phyloP scores from a whole-genome alignment of 1,140 invertebrate species.

The Drosophila bipectinata region DNA sequence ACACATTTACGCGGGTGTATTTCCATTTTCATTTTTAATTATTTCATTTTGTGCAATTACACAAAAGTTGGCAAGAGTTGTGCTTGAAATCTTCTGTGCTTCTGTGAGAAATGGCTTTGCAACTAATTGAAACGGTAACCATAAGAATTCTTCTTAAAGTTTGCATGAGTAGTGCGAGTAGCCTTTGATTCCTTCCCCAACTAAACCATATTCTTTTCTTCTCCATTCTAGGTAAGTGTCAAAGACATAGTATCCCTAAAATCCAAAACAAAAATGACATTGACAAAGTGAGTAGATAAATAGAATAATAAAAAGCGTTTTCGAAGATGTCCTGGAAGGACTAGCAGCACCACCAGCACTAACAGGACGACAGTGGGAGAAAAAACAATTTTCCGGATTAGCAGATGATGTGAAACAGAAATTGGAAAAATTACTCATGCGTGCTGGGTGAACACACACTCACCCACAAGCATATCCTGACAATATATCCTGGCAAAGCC shows the following conservation, averaged over 20 bases:
- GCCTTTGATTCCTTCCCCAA: background rate
- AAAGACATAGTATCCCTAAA: background rate
- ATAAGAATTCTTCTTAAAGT: slow-evolving; percentile 12
- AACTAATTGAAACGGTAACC: slow-evolving; percentile 52
- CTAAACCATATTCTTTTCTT: slow-evolving; percentile 19
- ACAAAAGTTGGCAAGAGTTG: slow-evolving; percentile 36
- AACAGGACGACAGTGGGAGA: background rate
- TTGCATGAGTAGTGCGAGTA: slow-evolving; percentile 14
- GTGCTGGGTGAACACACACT: slow-evolving; percentile 13
- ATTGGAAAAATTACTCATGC: slow-evolving; percentile 80
- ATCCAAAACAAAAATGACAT: slow-evolving; percentile 37
- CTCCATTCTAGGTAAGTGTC: slow-evolving; percentile 66
- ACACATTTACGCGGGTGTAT: slow-evolving; percentile 39
- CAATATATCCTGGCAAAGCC: slow-evolving; percentile 17
- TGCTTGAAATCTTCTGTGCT: slow-evolving; percentile 47
- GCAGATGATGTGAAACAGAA: slow-evolving; percentile 71
- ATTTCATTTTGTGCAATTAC: slow-evolving; percentile 75
- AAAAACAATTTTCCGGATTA: slow-evolving; percentile 77
- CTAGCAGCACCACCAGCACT: background rate
- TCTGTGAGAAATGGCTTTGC: slow-evolving; percentile 43
- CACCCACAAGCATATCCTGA: background rate
- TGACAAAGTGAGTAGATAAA: slow-evolving; percentile 75
- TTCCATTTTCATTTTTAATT: slow-evolving; percentile 74
- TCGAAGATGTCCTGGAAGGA: slow-evolving; percentile 11
- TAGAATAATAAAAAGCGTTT: slow-evolving; percentile 9